Evolutionary conservation across 2,797 vertebrate genomes (phyloP).

Genomic region (Moxostoma hubbsi): DNA sequence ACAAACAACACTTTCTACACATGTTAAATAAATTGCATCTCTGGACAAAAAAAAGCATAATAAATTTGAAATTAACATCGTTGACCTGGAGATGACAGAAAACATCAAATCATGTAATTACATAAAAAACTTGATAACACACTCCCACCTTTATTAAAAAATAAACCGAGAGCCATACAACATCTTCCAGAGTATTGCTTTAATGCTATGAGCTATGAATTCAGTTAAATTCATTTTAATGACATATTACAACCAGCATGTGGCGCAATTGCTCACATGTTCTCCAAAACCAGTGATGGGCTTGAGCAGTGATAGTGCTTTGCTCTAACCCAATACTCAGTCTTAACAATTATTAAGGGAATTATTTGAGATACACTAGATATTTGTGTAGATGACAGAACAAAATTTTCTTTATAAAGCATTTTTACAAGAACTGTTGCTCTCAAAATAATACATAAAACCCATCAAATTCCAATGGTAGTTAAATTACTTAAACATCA

Average conservation of each 20-base stretch:
- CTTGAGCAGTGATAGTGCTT: neutral
- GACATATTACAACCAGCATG: neutral
- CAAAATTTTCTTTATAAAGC: neutral
- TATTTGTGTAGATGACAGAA: neutral
- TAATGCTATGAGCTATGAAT: neutral
- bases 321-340: neutral
- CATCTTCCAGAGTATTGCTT: no score
- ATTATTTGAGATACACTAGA: neutral
- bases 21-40: no score
- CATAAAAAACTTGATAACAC: no score
- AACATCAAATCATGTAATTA: no score
- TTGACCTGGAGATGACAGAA: no score
- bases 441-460: neutral
- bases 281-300: neutral
- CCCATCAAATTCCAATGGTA: neutral
- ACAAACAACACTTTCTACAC: no score
- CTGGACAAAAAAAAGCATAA: no score
- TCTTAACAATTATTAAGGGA: neutral
- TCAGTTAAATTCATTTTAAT: neutral
- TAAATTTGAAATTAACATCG: no score
- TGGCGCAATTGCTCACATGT: conserved; percentile 7
- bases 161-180: no score
- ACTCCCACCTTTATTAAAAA: no score
- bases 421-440: neutral
- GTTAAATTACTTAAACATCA: neutral